Evolutionary conservation across 2,113 vertebrate genomes (phyloP), one percentile per base, ranked within the genome.

Genomic region (Turdus rufiventris): DNA sequence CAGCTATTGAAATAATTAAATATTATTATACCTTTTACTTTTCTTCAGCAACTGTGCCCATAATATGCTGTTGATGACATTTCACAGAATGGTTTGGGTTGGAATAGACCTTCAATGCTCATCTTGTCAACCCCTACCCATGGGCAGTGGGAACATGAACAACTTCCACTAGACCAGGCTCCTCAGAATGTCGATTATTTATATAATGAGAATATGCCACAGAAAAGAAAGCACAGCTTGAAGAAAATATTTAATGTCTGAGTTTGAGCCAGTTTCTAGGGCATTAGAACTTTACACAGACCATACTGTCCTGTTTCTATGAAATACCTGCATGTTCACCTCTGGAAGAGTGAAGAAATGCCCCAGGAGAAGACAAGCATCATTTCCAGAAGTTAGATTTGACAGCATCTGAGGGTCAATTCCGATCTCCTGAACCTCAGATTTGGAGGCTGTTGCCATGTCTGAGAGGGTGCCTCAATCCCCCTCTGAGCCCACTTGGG

Each of bases 401-500:
- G 26, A 63, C 28, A 85, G 26, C 20, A 43, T 11, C 25, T 2
- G 9, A 65, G 63, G 51, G 40, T 31, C 18, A 31, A 56, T 18
- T 40, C 33, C 51, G 38, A 43, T 40, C 51, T 66, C 60, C 45
- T 26, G n/a, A 34, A 53, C 31, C 33, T 38, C 20, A 45, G 60
- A 47, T 47, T 6, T 62, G 38, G n/a, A 71, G n/a, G 62, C 5
- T 10, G 5, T 16, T 53, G 20, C 16, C n/a, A 19, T 6, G 17
- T 45, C 47, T 2, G 7, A 68, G 33, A 20, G 2, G 2, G 29
- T 18, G 4, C 7, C 24, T 40, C 67, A 34, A 5, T 13, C 17
- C 21, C 51, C 14, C 6, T 0, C 1, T 14, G 28, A 71, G 40
- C n/a, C 20, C 34, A 48, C 48, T 0, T 17, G 6, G 50, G 12